Evolutionary conservation across 2,888 invertebrate genomes (phyloP), one percentile per base, ranked within the genome.

Genomic region (Agrilus mali): DNA sequence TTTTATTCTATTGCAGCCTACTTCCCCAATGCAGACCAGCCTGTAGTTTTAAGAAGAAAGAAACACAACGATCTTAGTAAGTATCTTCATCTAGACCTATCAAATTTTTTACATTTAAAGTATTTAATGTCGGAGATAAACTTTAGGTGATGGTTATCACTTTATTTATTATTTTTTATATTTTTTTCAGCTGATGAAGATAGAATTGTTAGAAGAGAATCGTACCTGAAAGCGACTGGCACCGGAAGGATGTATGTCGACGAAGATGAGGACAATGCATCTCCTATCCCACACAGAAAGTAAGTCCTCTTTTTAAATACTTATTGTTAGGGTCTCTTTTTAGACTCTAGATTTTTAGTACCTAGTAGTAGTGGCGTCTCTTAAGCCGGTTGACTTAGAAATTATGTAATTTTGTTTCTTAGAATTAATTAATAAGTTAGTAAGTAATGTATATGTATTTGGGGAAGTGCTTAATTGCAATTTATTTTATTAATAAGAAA

Each of bases 171-270:
- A 40, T 38, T 39, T 32, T 46, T 44, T 43, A n/a, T n/a, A n/a
- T 42, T 63, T 54, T 56, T 68, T 63, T 50, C 64, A 75, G 78
- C 73, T 65, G 86, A 87, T 61, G 92, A 93, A 62, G 89, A 90
- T 59, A 79, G 88, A 51, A 80, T 83, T 17, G 86, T 86, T 68
- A 77, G 94, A 54, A 75, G 94, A 55, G 88, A 90, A 53, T 94
- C 93, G n/a, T 95, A 95, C 69, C 72, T 94, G 53, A 89, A 89
- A 69, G 94, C 94, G 36, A 94, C 93, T 8, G 87, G 85, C 75
- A 83, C 82, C 48, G 84, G 84, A 59, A 71, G 81, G 47, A 73
- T 82, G 67, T 79, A 80, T 58, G 82, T 82, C 54, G 60, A 73
- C 39, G 75, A 75, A 43, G 72, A 74, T 52, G 81, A 82, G 50